Base-by-base conservation (phyloP, 92 coral and sea anemone genomes). In the Zoanthus gigantus region DNA sequence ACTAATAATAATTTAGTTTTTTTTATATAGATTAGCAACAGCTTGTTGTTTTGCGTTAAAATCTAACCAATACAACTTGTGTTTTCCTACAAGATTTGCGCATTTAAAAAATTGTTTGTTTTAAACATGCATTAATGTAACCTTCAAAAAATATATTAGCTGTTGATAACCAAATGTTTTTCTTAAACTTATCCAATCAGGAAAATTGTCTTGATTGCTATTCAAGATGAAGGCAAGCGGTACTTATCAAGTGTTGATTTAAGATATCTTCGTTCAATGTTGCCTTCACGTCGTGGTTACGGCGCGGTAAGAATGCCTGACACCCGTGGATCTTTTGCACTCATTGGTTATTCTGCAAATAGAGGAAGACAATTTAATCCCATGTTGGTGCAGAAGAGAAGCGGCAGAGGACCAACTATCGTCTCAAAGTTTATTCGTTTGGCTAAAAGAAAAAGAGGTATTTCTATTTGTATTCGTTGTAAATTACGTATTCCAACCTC, bases 181-280 rank as follows among this genome's bases (percentile, higher is more conserved):
- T 9, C 3, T 63, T 63, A 0, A 14, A 16, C 6, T 63, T 79
- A 10, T 46, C 72, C 17, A 63, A 79, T 15, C 30, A 79, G 84
- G 37, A 79, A 79, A 79, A 79, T 79, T 9, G 84, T 79, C 72
- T 46, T 79, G 52, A 71, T 79, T 6, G 84, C 84, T 18, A 45
- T 79, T 37, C 84, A 79, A 79, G 73, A 61, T 61, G 84, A 79
- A 7, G 84, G 84, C 37, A 42, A 47, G 37, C 61, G 12, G 46
- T n/a, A 16, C 8, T 31, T 79, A 9, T 60, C 12, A 79, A 8
- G 72, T 5, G n/a, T 14, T 60, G 84, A 79, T 37, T 4, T 79
- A 45, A 8, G 18, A 1, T 63, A 42, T 46, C 56, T 79, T 0
- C 72, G 84, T 79, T 29, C 34, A 63, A 45, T 79, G 34, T 61